phyloP scores from a whole-genome alignment of 2,888 invertebrate genomes.

The Sphaeridia pumilis region DNA sequence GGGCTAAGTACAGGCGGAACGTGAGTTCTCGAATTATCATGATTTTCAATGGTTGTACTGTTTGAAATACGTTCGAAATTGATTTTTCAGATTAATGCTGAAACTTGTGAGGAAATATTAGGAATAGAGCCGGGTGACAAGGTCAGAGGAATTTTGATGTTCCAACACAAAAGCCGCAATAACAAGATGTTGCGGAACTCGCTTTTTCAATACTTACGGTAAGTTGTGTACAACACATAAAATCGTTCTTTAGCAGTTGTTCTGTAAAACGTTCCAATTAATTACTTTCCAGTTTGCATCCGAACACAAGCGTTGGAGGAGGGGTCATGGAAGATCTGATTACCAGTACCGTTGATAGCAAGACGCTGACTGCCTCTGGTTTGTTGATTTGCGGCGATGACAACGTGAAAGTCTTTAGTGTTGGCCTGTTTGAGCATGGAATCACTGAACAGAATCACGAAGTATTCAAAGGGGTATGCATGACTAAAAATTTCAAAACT shows the following conservation, averaged over 20 bases:
- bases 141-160: constrained; percentile 28
- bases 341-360: constrained; percentile 5
- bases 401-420: constrained; percentile 19
- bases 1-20: constrained; percentile 15
- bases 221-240: background rate
- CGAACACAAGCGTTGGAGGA: constrained; percentile 22
- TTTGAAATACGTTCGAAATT: background rate
- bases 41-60: background rate
- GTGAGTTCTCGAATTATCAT: constrained; percentile 8
- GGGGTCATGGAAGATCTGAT: constrained; percentile 18
- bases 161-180: constrained; percentile 14
- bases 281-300: constrained; percentile 8
- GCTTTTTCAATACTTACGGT: constrained; percentile 16
- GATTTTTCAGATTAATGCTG: constrained; percentile 15
- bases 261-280: background rate
- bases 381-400: constrained; percentile 25
- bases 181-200: constrained; percentile 10
- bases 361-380: constrained; percentile 12
- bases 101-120: constrained; percentile 20
- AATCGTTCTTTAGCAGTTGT: background rate
- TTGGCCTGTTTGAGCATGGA: constrained; percentile 18
- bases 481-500: background rate
- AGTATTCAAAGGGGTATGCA: no score
- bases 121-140: constrained; percentile 22
- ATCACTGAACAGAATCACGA: constrained; percentile 19